These are phyloP conservation scores for Trichonephila inaurata DNA, from an alignment of 1,140 invertebrate species.

Conservation along the genomic window DNA sequence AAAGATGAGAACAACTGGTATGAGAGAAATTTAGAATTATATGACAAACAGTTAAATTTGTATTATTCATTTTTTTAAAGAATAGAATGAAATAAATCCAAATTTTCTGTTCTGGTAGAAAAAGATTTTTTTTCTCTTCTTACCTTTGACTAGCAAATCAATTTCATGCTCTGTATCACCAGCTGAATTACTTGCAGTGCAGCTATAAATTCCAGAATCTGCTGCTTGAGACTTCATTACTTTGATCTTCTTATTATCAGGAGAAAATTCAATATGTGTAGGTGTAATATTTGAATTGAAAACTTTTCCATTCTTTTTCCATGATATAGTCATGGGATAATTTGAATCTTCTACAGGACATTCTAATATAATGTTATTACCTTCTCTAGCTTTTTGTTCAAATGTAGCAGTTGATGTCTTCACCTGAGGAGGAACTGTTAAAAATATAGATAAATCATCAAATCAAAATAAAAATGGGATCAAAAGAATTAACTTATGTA, in stretches of 20 bases:
- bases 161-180: conserved; percentile 69
- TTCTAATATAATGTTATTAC: conserved; percentile 47
- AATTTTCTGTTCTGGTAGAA: not conserved
- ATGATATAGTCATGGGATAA: conserved; percentile 39
- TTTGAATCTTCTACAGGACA: conserved; percentile 60
- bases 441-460: not conserved
- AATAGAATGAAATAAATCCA: too few relatives aligned
- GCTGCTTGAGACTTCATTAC: conserved; percentile 55
- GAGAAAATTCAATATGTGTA: conserved; percentile 50
- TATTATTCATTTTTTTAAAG: too few relatives aligned
- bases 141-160: conserved; percentile 65
- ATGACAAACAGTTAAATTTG: too few relatives aligned
- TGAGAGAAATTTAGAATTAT: too few relatives aligned
- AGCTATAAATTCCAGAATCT: conserved; percentile 72
- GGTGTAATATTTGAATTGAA: not conserved
- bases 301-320: conserved; percentile 67
- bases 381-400: conserved; percentile 55
- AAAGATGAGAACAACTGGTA: too few relatives aligned
- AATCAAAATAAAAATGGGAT: not conserved
- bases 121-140: not conserved
- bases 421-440: conserved; percentile 71
- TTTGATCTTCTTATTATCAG: conserved; percentile 64
- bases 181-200: conserved; percentile 71
- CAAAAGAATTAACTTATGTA: not conserved
- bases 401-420: not conserved